Evolutionary conservation across 2,113 vertebrate genomes (phyloP).

Genomic region (Silurus meridionalis): DNA sequence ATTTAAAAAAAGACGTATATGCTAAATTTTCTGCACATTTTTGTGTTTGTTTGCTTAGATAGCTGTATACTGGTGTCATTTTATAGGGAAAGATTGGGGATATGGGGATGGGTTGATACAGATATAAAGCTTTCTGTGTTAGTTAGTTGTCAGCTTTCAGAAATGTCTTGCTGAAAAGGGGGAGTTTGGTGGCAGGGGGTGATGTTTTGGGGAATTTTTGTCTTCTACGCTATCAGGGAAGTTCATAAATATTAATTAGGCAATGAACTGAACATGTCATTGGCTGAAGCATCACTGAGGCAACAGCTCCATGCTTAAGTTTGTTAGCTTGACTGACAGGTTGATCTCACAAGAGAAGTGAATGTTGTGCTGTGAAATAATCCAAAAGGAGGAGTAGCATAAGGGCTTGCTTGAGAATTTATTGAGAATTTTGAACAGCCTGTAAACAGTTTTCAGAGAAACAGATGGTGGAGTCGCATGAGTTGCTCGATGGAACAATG

Average conservation of each 20-base stretch:
- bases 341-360: not conserved
- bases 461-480: not conserved
- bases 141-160: not conserved
- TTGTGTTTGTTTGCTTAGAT: not conserved
- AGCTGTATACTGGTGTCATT: not conserved
- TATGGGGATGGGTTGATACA: not conserved
- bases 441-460: not conserved
- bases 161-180: not conserved
- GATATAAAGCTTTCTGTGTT: slow-evolving; percentile 22
- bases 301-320: not conserved
- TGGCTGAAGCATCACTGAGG: not conserved
- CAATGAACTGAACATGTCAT: not conserved
- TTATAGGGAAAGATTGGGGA: no score
- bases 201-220: not conserved
- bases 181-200: not conserved
- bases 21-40: not conserved
- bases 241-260: slow-evolving; percentile 5
- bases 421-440: not conserved
- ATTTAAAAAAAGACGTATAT: not conserved
- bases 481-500: not conserved
- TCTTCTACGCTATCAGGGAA: no score
- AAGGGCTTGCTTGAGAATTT: not conserved
- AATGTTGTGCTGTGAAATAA: slow-evolving; percentile 4
- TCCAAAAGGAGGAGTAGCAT: not conserved
- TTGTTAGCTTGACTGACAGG: not conserved